Percentiles rank a stretch among this genome's conserved stretches.
phyloP scores from a whole-genome alignment of 2,888 invertebrate species.

The Electrophaes corylata region DNA sequence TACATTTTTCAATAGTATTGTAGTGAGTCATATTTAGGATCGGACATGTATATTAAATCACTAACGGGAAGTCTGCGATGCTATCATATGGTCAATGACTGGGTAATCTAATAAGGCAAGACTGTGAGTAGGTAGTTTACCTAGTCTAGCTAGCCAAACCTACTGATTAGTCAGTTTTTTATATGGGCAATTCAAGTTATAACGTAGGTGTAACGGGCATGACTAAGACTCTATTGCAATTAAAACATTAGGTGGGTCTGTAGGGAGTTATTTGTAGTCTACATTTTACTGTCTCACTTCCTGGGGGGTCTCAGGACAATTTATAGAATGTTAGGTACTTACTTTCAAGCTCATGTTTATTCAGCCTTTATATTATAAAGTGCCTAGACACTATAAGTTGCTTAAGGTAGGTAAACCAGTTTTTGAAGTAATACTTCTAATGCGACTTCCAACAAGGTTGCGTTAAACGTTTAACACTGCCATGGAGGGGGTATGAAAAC shows the following conservation, averaged over 20 bases:
- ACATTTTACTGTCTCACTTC: slow-evolving; percentile 5
- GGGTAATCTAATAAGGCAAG: slow-evolving; percentile 46
- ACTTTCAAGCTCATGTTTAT: background rate
- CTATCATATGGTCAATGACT: slow-evolving; percentile 75
- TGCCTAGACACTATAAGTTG: no score
- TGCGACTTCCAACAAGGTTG: no score
- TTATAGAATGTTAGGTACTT: slow-evolving; percentile 11
- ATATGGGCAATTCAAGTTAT: slow-evolving; percentile 23
- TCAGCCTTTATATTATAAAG: background rate
- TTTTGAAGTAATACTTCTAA: no score
- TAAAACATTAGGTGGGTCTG: slow-evolving; percentile 22
- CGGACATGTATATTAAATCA: slow-evolving; percentile 59
- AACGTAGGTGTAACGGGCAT: slow-evolving; percentile 26
- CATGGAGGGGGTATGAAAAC: no score
- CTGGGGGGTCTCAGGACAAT: slow-evolving; percentile 26
- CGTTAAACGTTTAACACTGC: no score
- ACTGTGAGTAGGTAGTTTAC: slow-evolving; percentile 51
- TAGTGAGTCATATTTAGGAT: slow-evolving; percentile 67
- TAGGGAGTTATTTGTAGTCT: slow-evolving; percentile 23
- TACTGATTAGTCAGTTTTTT: slow-evolving; percentile 6
- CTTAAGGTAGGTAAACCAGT: no score
- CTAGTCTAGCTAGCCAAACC: slow-evolving; percentile 31
- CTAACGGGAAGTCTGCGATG: slow-evolving; percentile 75
- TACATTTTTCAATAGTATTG: slow-evolving; percentile 22
- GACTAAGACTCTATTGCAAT: slow-evolving; percentile 42